Base-by-base conservation (phyloP, 2,797 vertebrate species). In the Babyrousa celebensis region DNA sequence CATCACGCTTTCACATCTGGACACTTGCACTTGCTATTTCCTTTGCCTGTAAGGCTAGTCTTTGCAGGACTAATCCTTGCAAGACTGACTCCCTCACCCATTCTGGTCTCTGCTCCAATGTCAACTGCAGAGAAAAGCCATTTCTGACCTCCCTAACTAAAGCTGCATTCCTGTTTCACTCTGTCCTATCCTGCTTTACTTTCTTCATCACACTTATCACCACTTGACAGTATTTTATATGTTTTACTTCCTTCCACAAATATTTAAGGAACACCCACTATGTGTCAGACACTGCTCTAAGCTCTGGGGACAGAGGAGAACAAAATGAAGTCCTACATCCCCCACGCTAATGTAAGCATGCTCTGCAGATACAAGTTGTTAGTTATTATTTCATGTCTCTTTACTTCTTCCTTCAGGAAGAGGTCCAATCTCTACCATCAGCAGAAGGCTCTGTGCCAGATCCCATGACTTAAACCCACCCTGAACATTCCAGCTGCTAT, bases 381-480 rank as follows among this genome's bases (percentile, higher is more conserved):
- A 56, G 25, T 67, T 90, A 54, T 65, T 43, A 5, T 60, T 85
- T 93, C 27, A 3, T 62, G 6, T 70, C 75, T 68, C 85, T 88
- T 74, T 48, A 85, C 23, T 84, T 77, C 48, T 23, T 78, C 15
- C 72, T 85, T 91, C 62, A 43, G 79, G 48, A 94, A 84, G 68
- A 83, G 18, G 32, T 27, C 27, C 40, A 48, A 82, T 27, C 60
- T 70, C 18, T n/a, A 15, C 71, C 74, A 56, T 62, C 72, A 60
- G 18, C 48, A 71, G 90, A 88, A 82, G 68, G 27, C 83, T 85
- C 36, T 29, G 52, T 3, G 32, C 32, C 58, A 27, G 23, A 43
- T 63, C 32, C n/a, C 89, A 92, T 29, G 32, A 72, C 40, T 83
- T 65, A 94, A 80, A 75, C 82, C 56, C 78, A 71, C 58, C 77